Base-by-base conservation (phyloP, 2,888 invertebrate species). In the Megaustenia siamemsis region DNA sequence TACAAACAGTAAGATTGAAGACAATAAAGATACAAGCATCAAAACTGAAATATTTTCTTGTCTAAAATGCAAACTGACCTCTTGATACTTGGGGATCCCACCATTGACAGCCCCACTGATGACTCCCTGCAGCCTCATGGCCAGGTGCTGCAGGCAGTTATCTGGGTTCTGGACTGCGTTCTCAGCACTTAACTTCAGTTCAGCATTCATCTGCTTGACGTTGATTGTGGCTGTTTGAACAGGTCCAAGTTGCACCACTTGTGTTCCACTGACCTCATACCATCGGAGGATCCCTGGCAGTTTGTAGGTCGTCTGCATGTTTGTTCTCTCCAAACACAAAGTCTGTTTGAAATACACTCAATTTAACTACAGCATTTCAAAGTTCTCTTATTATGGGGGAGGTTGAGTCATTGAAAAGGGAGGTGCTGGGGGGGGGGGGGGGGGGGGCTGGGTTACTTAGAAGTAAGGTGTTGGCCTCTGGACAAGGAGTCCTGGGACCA, bases 211-310 rank as follows among this genome's bases (percentile, higher is more conserved):
- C 56, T 87, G 87, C 79, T 88, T 86, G 81, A 93, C 88, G 4
- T 88, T 86, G 43, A 93, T 92, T 28, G 91, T 92, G 78, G 93
- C 93, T 1, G 90, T 89, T 84, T 90, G 89, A 28, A 93, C 90
- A 0, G 93, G 93, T 1, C 96, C 96, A 84, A 98, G 95, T 92
- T 97, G 96, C 92, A 97, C 96, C 0, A 96, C 96, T 79, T 96
- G 96, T 95, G 95, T 73, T 96, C 87, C 96, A 35, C 96, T 95
- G 0, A 98, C 98, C 79, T 93, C 93, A 82, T 92, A 93, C 93
- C 93, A 94, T 8, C 92, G 90, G 56, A 93, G 88, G 43, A 93
- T 92, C n/a, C 93, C 93, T 0, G 94, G 94, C 49, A 94, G 89
- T 45, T 90, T 90, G 84, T 90, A 89, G 21, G 86, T 85, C 1